Percentiles rank a stretch among this genome's conserved stretches.
Evolutionary conservation across 2,888 invertebrate genomes (phyloP).

Genomic region (Drosophila helvetica): DNA sequence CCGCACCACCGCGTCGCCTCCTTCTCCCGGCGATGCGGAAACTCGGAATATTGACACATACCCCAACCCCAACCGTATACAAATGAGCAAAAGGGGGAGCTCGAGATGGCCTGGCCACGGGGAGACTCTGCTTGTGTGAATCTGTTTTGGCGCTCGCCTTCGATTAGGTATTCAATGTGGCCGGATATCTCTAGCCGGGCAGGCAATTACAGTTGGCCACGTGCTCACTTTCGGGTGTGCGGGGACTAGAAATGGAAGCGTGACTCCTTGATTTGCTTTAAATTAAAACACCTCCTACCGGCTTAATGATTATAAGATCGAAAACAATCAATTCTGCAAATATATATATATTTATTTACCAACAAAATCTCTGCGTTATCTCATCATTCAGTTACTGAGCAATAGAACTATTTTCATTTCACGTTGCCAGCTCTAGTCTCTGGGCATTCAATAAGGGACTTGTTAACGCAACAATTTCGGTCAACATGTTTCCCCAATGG

Average conservation of each 20-base stretch:
- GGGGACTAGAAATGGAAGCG: neutral
- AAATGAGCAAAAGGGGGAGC: conserved; percentile 5
- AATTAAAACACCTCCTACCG: neutral
- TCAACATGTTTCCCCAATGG: neutral
- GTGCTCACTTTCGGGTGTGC: neutral
- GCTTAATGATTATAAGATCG: too few relatives aligned
- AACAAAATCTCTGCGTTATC: too few relatives aligned
- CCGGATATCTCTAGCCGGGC: conserved; percentile 13
- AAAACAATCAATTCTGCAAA: too few relatives aligned
- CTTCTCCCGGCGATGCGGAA: neutral
- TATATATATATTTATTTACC: too few relatives aligned
- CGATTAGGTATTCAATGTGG: conserved; percentile 19
- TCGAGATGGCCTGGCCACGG: neutral
- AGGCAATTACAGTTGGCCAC: conserved; percentile 17
- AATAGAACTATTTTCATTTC: too few relatives aligned
- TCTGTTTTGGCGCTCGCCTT: conserved; percentile 15
- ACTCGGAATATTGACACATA: conserved; percentile 28
- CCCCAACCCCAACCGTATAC: conserved; percentile 2
- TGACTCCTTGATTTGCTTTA: neutral
- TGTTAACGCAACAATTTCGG: neutral
- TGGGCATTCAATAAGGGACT: neutral
- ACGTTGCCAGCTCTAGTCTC: neutral
- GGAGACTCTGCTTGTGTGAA: conserved; percentile 5
- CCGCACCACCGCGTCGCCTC: too few relatives aligned
- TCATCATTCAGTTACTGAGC: too few relatives aligned